These are phyloP conservation scores for Zygothrica quintamaculata DNA, from an alignment of 2,888 invertebrate species.

Conservation along the genomic window DNA sequence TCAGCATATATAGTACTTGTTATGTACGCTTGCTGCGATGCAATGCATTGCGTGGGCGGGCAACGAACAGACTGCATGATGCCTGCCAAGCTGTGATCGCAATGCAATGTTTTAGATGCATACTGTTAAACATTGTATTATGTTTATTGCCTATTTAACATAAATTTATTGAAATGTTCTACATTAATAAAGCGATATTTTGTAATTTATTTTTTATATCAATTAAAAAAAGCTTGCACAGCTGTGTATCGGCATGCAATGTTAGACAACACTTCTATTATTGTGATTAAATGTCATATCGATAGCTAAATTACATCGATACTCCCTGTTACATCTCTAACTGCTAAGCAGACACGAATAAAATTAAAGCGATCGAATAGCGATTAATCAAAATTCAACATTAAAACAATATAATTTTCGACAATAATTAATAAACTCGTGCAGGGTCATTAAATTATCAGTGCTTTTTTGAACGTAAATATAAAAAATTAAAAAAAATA, in stretches of 20 bases:
- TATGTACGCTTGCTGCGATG: conserved; percentile 48
- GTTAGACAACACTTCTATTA: conserved; percentile 27
- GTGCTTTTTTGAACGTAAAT: conserved; percentile 18
- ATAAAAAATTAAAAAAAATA: too few relatives aligned
- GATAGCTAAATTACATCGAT: conserved; percentile 21
- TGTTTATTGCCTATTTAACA: too few relatives aligned
- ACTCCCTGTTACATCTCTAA: conserved; percentile 38
- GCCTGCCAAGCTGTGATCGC: too few relatives aligned
- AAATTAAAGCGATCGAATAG: conserved; percentile 48
- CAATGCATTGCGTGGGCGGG: conserved; percentile 1
- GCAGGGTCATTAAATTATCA: conserved; percentile 19
- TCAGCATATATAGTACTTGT: conserved; percentile 40
- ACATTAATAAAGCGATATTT: too few relatives aligned
- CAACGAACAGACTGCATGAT: conserved; percentile 51
- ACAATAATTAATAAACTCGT: conserved; percentile 21
- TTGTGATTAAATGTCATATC: conserved; percentile 15
- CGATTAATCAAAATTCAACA: conserved; percentile 38
- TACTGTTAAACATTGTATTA: too few relatives aligned
- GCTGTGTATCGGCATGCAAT: conserved; percentile 24
- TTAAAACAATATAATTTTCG: conserved; percentile 30
- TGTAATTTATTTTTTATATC: conserved; percentile 4
- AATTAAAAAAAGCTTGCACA: conserved; percentile 22
- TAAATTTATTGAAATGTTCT: too few relatives aligned
- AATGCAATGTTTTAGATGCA: too few relatives aligned
- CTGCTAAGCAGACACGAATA: conserved; percentile 45